Base-by-base conservation (phyloP, 2,888 invertebrate species). In the Calliphora vomitoria region DNA sequence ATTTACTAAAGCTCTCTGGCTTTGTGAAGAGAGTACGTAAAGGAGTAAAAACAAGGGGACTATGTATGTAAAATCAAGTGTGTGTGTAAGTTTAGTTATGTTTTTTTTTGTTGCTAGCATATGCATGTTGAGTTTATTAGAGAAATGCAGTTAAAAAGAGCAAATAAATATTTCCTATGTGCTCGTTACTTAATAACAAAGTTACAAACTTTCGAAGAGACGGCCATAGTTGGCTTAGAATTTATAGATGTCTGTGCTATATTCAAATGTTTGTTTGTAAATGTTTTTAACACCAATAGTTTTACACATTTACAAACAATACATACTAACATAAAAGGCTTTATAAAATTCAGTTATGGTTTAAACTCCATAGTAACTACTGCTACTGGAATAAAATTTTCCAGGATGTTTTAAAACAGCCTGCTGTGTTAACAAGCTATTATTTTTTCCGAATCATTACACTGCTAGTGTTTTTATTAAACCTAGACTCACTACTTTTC, bases 401-500 rank as follows among this genome's bases (percentile, higher is more conserved):
- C 13, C 35, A 71, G 41, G 18, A 55, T 66, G n/a, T n/a, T 66
- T 10, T 41, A 47, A 68, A 60, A 74, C 8, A 15, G 78, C 82
- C 84, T 79, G 68, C 82, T 84, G 87, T 79, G 82, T 87, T 87
- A 82, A 84, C 87, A 84, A 84, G 82, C 55, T 69, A 79, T 82
- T 78, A 87, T 84, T 81, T 74, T 87, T 85, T 87, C 74, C 87
- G 82, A 87, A 85, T 79, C 74, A 87, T 85, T 84, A 75, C 78
- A 68, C 44, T 68, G 66, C 15, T 60, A 5, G 50, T 62, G 25
- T 71, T 68, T 18, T 71, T 41, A 10, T 44, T 66, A 10, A 58
- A 38, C 20, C 20, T 31, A 44, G 35, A 38, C 60, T 50, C 38
- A 69, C 38, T 44, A 11, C 20, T 18, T 35, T 41, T 20, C 18